A percentile compares a stretch with the other conserved stretches of the same genome.
Evolutionary conservation across 37 sponge, comb jelly and placozoan genomes (phyloP).

Genomic region (Eunapius fragilis): DNA sequence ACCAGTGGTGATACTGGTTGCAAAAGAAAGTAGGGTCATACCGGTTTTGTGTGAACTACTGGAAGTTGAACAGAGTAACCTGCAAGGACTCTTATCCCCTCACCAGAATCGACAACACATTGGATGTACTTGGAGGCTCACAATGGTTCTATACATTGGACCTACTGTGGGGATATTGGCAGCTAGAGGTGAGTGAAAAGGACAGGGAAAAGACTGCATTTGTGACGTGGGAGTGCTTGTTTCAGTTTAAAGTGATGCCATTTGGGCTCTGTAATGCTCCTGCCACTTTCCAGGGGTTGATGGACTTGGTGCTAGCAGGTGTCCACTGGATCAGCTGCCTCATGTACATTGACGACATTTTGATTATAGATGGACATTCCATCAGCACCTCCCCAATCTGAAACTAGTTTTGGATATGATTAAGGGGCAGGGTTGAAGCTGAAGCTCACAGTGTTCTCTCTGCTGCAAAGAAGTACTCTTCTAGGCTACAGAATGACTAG

Average conservation of each 20-base stretch:
- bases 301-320: constrained; percentile 32
- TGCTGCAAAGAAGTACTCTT: too few relatives aligned
- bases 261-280: constrained; percentile 23
- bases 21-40: constrained; percentile 2
- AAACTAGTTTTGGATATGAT: constrained; percentile 22
- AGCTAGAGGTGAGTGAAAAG: not conserved
- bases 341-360: constrained; percentile 42
- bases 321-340: constrained; percentile 28
- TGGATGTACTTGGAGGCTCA: constrained; percentile 1
- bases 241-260: constrained; percentile 13
- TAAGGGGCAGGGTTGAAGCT: constrained; percentile 23
- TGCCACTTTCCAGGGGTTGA: constrained; percentile 45
- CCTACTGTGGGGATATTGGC: not conserved
- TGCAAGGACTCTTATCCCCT: not conserved
- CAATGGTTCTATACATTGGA: constrained; percentile 4
- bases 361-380: constrained; percentile 22
- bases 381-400: constrained; percentile 12
- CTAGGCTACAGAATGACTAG: constrained; percentile 26
- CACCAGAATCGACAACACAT: not conserved
- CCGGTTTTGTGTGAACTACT: constrained; percentile 16
- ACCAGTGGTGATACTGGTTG: constrained; percentile 3
- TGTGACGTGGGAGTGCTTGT: not conserved
- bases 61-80: constrained; percentile 12
- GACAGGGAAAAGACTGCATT: constrained; percentile 4
- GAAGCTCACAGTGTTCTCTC: not conserved